Evolutionary conservation across 2,797 vertebrate species (phyloP).

Genomic region (Dicrostonyx torquatus): DNA sequence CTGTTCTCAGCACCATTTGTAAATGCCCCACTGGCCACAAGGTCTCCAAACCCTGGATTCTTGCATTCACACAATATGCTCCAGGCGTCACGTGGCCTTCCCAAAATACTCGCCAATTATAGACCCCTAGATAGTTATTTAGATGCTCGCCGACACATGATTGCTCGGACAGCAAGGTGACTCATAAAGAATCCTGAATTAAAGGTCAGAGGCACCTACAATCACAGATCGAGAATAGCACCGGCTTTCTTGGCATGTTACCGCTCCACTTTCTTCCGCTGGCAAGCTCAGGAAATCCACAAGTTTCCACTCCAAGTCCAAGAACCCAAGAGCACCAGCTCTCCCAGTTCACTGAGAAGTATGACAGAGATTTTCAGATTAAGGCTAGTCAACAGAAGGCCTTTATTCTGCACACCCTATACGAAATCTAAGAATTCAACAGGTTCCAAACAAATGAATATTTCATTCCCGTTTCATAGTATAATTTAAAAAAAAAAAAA

Average conservation of each 20-base stretch:
- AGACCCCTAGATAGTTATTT: slow-evolving; percentile 29
- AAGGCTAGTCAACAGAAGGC: slow-evolving; percentile 66
- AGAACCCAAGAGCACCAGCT: neutral
- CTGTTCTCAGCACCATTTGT: neutral
- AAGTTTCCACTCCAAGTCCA: slow-evolving; percentile 22
- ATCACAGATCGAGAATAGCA: slow-evolving; percentile 47
- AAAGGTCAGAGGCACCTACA: slow-evolving; percentile 56
- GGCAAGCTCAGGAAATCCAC: slow-evolving; percentile 66
- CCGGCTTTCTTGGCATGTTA: slow-evolving; percentile 2
- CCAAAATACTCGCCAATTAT: slow-evolving; percentile 28
- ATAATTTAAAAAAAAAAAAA: slow-evolving; percentile 52
- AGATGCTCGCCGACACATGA: neutral
- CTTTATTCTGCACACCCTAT: slow-evolving; percentile 70
- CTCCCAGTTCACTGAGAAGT: slow-evolving; percentile 19
- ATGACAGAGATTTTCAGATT: slow-evolving; percentile 69
- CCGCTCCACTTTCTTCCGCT: neutral
- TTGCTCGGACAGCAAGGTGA: slow-evolving; percentile 32
- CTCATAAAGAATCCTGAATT: slow-evolving; percentile 47
- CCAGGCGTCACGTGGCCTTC: slow-evolving; percentile 3
- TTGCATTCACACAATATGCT: neutral
- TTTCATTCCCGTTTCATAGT: slow-evolving; percentile 67
- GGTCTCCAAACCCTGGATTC: neutral
- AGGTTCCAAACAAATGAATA: slow-evolving; percentile 76
- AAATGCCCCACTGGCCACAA: neutral
- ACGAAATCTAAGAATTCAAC: slow-evolving; percentile 77